phyloP scores from a whole-genome alignment of 2,113 vertebrate species.

The Gila orcuttii region DNA sequence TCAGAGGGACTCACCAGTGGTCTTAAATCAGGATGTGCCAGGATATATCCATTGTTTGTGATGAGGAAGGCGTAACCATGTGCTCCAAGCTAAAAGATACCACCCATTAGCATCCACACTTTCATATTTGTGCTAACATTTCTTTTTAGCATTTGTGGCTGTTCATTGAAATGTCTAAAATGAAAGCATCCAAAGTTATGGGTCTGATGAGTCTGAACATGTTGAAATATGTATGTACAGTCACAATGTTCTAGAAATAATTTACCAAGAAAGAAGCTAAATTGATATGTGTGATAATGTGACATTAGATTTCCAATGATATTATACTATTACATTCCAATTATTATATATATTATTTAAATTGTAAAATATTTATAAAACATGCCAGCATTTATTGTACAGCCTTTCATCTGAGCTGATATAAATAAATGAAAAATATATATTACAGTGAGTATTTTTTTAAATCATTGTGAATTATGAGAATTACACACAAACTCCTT shows the following conservation, averaged over 20 bases:
- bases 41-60: slow-evolving; percentile 96
- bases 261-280: not conserved
- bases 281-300: not conserved
- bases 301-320: not conserved
- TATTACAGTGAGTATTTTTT: not conserved
- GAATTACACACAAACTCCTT: not conserved
- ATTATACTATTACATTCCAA: too few relatives aligned
- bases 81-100: slow-evolving; percentile 84
- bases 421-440: not conserved
- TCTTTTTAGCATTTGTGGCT: not conserved
- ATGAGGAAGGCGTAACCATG: slow-evolving; percentile 95
- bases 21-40: slow-evolving; percentile 93
- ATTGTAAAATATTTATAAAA: not conserved
- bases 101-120: not conserved
- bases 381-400: not conserved
- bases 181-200: not conserved
- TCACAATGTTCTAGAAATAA: not conserved
- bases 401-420: not conserved
- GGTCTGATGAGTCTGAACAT: not conserved
- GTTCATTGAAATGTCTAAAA: not conserved
- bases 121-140: not conserved
- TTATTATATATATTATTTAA: not conserved
- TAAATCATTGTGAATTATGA: not conserved
- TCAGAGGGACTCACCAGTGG: slow-evolving; percentile 83
- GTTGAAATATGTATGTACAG: not conserved